Evolutionary conservation across 2,797 vertebrate genomes (phyloP).

Genomic region (Anguilla marmorata): DNA sequence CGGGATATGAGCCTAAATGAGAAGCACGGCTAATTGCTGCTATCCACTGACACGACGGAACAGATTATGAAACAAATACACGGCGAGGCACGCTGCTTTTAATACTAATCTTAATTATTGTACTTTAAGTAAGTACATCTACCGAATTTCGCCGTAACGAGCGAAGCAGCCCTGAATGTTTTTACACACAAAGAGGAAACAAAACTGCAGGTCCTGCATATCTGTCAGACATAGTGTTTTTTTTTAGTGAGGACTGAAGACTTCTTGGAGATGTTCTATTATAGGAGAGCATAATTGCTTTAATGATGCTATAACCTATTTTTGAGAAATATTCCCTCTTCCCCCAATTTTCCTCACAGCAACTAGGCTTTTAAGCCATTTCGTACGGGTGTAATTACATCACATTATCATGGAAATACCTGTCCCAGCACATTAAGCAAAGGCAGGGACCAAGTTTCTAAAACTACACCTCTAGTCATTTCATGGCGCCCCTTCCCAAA

Average conservation of each 20-base stretch:
- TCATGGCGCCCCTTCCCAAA: slow-evolving; percentile 23
- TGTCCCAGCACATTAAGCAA: slow-evolving; percentile 26
- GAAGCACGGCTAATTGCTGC: neutral
- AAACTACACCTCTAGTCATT: slow-evolving; percentile 32
- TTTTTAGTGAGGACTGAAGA: slow-evolving; percentile 17
- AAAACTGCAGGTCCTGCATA: slow-evolving; percentile 19
- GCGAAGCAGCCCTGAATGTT: neutral
- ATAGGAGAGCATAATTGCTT: slow-evolving; percentile 29
- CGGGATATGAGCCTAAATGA: neutral
- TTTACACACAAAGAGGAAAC: slow-evolving; percentile 11
- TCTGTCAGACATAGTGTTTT: neutral
- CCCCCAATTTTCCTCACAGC: slow-evolving; percentile 34
- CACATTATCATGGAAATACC: slow-evolving; percentile 35
- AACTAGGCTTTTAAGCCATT: slow-evolving; percentile 38
- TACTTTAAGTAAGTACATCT: neutral
- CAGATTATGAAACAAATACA: neutral
- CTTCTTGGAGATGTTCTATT: slow-evolving; percentile 31
- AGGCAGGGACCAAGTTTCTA: slow-evolving; percentile 32
- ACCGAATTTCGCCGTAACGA: neutral
- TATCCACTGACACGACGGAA: neutral
- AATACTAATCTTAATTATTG: neutral
- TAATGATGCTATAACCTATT: slow-evolving; percentile 41
- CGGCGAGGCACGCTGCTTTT: neutral
- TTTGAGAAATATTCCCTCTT: slow-evolving; percentile 39
- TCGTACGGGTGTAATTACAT: slow-evolving; percentile 33